Base-by-base conservation (phyloP, 2,113 vertebrate genomes). In the Zeus faber region DNA sequence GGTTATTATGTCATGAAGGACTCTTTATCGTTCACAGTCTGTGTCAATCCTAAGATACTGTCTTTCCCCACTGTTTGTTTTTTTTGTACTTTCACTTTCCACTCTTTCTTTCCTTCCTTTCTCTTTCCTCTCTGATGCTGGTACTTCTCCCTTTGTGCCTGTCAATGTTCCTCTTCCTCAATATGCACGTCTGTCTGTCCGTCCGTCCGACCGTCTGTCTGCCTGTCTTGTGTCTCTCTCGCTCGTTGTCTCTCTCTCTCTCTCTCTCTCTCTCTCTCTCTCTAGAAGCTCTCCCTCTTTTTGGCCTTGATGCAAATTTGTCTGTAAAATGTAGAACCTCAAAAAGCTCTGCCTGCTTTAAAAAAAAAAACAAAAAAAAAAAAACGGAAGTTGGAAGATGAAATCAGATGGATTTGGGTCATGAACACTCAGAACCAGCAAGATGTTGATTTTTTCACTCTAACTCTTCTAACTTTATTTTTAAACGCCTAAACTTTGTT, bases 271-370 rank as follows among this genome's bases (percentile, higher is more conserved):
- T 17, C 22, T 8, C 25, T 8, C 25, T 1, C 2, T 49, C 18
- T 55, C 48, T 54, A n/a, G n/a, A n/a, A n/a, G n/a, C 35, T 47
- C 13, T 18, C 47, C 9, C n/a, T 10, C 24, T 5, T 6, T 16
- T 5, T 27, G n/a, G 47, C 55, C 22, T 20, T 49, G 58, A 40
- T 65, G 37, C 72, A 64, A 72, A 70, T 79, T 73, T 76, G 69
- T 33, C 48, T 48, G 51, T 39, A 45, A 60, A 57, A 66, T 44
- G 40, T 25, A 26, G 60, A 62, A 20, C 58, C 64, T 70, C 52
- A 44, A 33, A 49, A 16, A 27, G 21, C 39, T 17, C 10, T 9
- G 49, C 43, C 22, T 49, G 54, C 56, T n/a, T 63, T 11, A 33
- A 8, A 29, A 8, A 29, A 29, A 29, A 29, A 29, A 5, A 29